Base-by-base conservation (phyloP, 2,888 invertebrate species). In the Parthenolecanium corni region DNA sequence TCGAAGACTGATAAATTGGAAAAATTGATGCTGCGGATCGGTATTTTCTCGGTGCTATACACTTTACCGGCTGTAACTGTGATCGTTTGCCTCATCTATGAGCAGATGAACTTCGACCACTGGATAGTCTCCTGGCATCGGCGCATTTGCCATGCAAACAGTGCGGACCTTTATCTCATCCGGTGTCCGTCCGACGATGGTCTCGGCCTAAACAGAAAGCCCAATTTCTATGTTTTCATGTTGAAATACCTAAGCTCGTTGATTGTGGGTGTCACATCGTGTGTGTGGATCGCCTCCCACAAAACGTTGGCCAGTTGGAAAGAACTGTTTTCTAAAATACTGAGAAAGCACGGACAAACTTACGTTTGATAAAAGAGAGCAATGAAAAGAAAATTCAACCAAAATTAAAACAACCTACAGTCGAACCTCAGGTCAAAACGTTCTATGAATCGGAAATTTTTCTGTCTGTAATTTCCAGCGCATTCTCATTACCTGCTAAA, bases 241-340 rank as follows among this genome's bases (percentile, higher is more conserved):
- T 86, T 93, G 66, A 95, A 95, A 73, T 94, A 95, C 77, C 79
- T 95, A 66, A 94, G 94, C 86, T 89, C 89, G 64, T 89, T 98
- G 81, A 86, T 94, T 68, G 94, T 95, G 54, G 97, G 97, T 1
- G 91, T 96, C 64, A 93, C 95, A 5, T 92, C 93, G 56, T 91
- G 93, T 71, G 90, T 96, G 69, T 97, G 96, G 96, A 88, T 97
- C 65, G 93, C 94, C 86, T 94, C 94, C 23, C 86, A 90, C 46
- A 97, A 98, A 77, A 97, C 97, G 1, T 80, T 95, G 71, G 85
- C 85, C 66, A 91, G 91, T 69, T 96, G 95, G 95, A 83, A 82
- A 70, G 85, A 87, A 73, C 89, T 90, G 73, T 84, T 89, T 69
- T 84, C 87, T 73, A 80, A 64, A 12, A 44, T 64, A 31, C 56